Conservation (phyloP, 2,113 vertebrate species). For the Tyrannus savana region DNA sequence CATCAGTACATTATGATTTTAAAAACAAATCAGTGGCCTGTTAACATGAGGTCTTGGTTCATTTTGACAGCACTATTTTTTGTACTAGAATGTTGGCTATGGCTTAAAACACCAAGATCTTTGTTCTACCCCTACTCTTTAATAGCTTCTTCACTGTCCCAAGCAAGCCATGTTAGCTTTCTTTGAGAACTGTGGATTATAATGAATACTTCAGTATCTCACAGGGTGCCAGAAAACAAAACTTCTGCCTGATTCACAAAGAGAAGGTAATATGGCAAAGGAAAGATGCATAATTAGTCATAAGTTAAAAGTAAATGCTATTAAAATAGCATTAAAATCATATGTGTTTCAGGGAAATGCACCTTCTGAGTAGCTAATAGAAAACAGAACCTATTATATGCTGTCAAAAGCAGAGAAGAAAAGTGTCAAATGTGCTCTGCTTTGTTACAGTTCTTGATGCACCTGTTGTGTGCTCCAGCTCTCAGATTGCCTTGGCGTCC, state of each 20-base stretch:
- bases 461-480: rapidly evolving
- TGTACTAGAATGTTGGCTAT: not conserved
- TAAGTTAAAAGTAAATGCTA: not conserved
- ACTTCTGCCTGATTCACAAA: not conserved
- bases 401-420: not conserved
- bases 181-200: not conserved
- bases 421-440: not conserved
- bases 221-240: not conserved
- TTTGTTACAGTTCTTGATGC: not conserved
- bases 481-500: not conserved
- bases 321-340: not conserved
- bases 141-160: not conserved
- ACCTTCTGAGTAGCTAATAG: not conserved
- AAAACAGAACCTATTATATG: not conserved
- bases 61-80: not conserved
- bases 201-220: not conserved
- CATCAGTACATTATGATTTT: not conserved
- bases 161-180: not conserved
- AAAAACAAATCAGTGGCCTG: not conserved
- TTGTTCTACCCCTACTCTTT: not conserved
- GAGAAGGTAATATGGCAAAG: not conserved
- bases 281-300: not conserved
- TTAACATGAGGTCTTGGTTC: not conserved
- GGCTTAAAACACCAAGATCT: not conserved
- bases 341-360: not conserved